Conservation (phyloP, 2,113 vertebrate species). For the Corynorhinus townsendii region DNA sequence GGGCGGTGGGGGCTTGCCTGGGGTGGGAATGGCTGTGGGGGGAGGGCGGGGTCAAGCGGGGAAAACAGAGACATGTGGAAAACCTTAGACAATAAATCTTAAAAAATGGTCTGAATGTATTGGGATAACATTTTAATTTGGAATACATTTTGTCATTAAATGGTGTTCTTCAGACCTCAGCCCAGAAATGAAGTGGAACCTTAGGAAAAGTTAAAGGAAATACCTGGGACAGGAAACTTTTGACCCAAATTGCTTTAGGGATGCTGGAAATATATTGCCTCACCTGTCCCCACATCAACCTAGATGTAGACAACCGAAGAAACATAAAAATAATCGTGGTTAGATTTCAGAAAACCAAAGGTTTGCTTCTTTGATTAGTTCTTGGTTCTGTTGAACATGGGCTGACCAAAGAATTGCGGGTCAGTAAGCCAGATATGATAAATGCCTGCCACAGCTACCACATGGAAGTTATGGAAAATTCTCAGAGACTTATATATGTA, state of each 20-base stretch:
- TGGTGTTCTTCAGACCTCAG: neutral
- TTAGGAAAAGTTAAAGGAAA: neutral
- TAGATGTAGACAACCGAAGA: neutral
- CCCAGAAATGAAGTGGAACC: neutral
- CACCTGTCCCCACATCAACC: neutral
- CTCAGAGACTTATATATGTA: neutral
- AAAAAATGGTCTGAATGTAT: neutral
- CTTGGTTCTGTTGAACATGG: neutral
- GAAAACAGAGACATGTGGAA: no score
- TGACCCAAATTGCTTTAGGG: neutral
- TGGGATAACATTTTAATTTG: neutral
- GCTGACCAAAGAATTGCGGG: neutral
- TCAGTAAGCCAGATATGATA: neutral
- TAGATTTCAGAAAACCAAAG: neutral
- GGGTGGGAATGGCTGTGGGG: no score
- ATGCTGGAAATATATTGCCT: neutral
- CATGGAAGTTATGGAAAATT: neutral
- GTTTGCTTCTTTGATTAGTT: neutral
- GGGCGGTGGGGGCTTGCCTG: no score
- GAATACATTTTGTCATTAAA: neutral
- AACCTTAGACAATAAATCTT: no score
- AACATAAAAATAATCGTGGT: neutral
- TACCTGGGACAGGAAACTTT: neutral
- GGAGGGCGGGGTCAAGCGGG: no score
- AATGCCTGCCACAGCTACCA: neutral